These are phyloP conservation scores for Phainopepla nitens DNA, from an alignment of 2,113 vertebrate genomes.

Conservation along the genomic window DNA sequence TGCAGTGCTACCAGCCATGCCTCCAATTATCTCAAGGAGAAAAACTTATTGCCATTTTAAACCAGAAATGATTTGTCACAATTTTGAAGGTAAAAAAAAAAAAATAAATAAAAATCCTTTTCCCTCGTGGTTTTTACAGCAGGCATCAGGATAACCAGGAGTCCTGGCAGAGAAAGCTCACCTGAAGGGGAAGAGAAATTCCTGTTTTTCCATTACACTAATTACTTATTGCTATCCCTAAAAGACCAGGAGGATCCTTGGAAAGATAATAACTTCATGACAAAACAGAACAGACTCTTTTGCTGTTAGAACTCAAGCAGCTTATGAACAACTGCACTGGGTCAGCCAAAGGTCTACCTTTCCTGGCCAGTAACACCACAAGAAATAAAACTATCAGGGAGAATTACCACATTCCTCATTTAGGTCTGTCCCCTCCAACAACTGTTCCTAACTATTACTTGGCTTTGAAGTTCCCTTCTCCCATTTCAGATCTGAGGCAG, in stretches of 20 bases:
- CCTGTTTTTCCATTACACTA: background rate
- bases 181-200: background rate
- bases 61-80: background rate
- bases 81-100: background rate
- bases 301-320: background rate
- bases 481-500: conserved; percentile 25
- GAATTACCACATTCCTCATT: conserved; percentile 35
- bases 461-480: conserved; percentile 38
- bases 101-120: background rate
- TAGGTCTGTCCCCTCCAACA: background rate
- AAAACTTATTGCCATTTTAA: background rate
- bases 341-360: conserved; percentile 61
- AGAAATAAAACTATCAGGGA: conserved; percentile 42
- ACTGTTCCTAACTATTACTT: conserved; percentile 9
- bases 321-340: background rate
- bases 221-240: background rate
- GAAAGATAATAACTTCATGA: background rate
- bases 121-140: background rate
- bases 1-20: background rate
- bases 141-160: background rate
- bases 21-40: background rate
- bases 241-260: background rate
- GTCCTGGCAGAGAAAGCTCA: background rate
- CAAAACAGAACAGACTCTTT: background rate
- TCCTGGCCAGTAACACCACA: background rate